Evolutionary conservation across 2,797 vertebrate species (phyloP), one percentile per base, ranked within the genome.

Genomic region (Onychomys leucogaster): DNA sequence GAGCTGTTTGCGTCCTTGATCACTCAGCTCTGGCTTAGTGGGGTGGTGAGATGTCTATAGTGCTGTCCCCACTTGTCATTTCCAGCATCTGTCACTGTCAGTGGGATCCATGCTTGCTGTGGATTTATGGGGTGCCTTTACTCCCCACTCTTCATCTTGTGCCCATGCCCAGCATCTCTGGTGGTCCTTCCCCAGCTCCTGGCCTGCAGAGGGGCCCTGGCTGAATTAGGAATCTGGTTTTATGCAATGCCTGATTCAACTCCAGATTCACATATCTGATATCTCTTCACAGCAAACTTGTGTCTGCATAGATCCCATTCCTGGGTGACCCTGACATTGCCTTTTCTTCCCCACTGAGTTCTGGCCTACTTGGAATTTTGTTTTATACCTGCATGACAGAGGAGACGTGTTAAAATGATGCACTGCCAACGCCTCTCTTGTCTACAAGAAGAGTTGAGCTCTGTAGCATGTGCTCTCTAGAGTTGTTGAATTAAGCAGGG

Each of bases 401-500:
- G 78, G 78, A 88, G 8, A 81, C 32, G 10, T 83, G 59, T 94
- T 80, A 84, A 84, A 94, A 91, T 6, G 59, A 61, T 59, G 52
- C 63, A 4, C 80, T 17, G 90, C 71, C 90, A 84, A 61, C 12
- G 43, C 59, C 75, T 41, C 69, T 59, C 12, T 93, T 81, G 88
- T 84, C 49, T 37, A 4, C 46, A 34, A 59, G 77, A 96, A 96
- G 94, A 95, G 90, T 71, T 89, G 34, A 29, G 52, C 88, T 91
- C 94, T 93, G 88, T 93, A 49, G 32, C 2, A 19, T 49, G 9
- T 0, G 73, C 63, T 95, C 92, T 27, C 76, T 55, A 84, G 90
- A 82, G 57, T 52, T 96, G 92, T 94, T 80, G 90, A 93, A 87
- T 80, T 81, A 73, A 85, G 94, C 85, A 82, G 96, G 52, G 65